These are phyloP conservation scores for Brachyhypopomus gauderio DNA, from an alignment of 2,113 vertebrate species.

Conservation along the genomic window DNA sequence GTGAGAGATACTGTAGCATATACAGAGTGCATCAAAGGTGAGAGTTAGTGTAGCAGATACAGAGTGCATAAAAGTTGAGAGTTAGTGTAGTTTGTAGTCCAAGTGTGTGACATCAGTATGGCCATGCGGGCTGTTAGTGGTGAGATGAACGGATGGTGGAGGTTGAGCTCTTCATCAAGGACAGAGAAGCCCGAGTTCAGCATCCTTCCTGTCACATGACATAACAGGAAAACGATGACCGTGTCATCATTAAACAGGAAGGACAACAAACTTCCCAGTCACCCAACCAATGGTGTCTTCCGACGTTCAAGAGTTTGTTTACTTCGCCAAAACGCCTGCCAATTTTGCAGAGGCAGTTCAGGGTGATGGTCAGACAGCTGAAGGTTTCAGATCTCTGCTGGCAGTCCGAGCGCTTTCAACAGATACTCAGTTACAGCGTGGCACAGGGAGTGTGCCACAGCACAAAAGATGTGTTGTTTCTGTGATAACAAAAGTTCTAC, in stretches of 20 bases:
- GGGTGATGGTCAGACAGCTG: too few species aligned
- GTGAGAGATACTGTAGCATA: background rate
- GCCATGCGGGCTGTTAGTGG: background rate
- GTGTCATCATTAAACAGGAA: background rate
- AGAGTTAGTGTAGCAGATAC: too few species aligned
- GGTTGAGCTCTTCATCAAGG: background rate
- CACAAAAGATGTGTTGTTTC: constrained; percentile 42
- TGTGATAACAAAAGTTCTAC: background rate
- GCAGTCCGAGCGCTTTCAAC: background rate
- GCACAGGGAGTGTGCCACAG: constrained; percentile 6
- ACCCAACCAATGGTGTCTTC: background rate
- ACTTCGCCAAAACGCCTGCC: too few species aligned
- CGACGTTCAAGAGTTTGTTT: background rate
- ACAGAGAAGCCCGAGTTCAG: background rate
- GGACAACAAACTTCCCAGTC: background rate
- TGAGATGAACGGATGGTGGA: background rate
- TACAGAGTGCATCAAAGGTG: too few species aligned
- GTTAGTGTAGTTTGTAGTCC: background rate
- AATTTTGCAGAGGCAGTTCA: too few species aligned
- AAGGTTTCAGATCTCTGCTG: too few species aligned
- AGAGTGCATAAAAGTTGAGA: too few species aligned
- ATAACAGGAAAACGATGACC: background rate
- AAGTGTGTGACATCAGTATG: constrained; percentile 6
- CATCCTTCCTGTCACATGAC: background rate
- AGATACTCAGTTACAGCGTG: constrained; percentile 29